Evolutionary conservation across 2,113 vertebrate genomes (phyloP).

Genomic region (Alethe diademata): DNA sequence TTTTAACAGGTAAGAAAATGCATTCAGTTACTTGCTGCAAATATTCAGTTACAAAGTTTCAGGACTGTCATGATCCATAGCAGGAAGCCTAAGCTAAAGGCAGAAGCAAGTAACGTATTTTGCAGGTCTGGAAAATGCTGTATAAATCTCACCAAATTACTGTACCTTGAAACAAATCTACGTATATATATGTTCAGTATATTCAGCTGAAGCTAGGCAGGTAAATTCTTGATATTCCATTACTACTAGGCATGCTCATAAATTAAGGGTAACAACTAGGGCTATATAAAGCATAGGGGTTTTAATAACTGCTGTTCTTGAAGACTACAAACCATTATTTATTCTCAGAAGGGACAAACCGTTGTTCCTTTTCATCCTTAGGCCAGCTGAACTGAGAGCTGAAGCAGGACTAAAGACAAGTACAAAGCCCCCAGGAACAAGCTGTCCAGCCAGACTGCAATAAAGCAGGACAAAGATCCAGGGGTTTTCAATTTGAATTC

Average conservation of each 20-base stretch:
- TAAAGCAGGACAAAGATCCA: neutral
- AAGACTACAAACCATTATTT: neutral
- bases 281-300: neutral
- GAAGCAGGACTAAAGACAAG: neutral
- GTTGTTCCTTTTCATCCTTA: neutral
- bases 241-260: neutral
- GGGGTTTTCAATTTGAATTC: neutral
- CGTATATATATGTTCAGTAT: neutral
- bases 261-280: neutral
- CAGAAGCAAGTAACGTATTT: neutral
- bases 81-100: neutral
- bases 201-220: neutral
- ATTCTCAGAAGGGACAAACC: neutral
- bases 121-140: neutral
- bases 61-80: neutral
- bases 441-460: neutral
- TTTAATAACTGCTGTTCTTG: neutral
- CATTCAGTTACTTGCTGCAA: neutral
- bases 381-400: neutral
- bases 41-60: neutral
- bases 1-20: conserved; percentile 30
- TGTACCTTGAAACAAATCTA: neutral
- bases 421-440: neutral
- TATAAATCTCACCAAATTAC: neutral
- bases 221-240: neutral